phyloP scores from a whole-genome alignment of 2,888 invertebrate species.

The Sesia bembeciformis region DNA sequence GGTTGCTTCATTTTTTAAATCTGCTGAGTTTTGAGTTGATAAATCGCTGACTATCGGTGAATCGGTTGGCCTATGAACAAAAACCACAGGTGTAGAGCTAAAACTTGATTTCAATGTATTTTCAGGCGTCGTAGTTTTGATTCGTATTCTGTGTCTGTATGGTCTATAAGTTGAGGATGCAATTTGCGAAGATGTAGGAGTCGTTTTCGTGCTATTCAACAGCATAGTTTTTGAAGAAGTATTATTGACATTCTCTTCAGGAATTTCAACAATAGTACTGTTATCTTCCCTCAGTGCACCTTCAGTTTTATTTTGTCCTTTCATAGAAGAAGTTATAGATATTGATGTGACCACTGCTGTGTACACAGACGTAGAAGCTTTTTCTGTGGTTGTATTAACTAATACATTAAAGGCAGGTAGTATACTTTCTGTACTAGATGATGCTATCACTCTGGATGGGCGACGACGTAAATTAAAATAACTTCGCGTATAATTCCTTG shows the following conservation, averaged over 20 bases:
- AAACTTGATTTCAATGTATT: slow-evolving; percentile 28
- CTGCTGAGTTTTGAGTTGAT: slow-evolving; percentile 19
- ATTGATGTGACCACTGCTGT: slow-evolving; percentile 71
- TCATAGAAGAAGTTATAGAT: slow-evolving; percentile 68
- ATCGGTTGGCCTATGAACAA: slow-evolving; percentile 29
- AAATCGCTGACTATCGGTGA: slow-evolving; percentile 40
- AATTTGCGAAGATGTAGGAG: slow-evolving; percentile 8
- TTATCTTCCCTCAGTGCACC: slow-evolving; percentile 31
- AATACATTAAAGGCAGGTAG: slow-evolving; percentile 12
- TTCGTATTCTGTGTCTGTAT: slow-evolving; percentile 50
- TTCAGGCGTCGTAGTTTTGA: slow-evolving; percentile 56
- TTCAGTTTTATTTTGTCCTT: slow-evolving; percentile 63
- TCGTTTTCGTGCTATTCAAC: slow-evolving; percentile 36
- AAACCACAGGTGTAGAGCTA: slow-evolving; percentile 17
- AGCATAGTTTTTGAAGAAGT: slow-evolving; percentile 24
- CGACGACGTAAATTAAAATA: slow-evolving; percentile 51
- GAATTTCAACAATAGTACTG: slow-evolving; percentile 24
- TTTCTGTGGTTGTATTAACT: slow-evolving; percentile 52
- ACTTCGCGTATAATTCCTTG: slow-evolving; percentile 50
- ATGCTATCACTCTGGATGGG: slow-evolving; percentile 42
- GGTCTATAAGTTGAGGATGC: slow-evolving; percentile 23
- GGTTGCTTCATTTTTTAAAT: slow-evolving; percentile 23
- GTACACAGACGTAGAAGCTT: slow-evolving; percentile 62
- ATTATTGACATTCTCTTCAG: slow-evolving; percentile 20
- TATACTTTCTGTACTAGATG: slow-evolving; percentile 39